phyloP scores from a whole-genome alignment of 2,797 vertebrate genomes.

The Intellagama lesueurii region DNA sequence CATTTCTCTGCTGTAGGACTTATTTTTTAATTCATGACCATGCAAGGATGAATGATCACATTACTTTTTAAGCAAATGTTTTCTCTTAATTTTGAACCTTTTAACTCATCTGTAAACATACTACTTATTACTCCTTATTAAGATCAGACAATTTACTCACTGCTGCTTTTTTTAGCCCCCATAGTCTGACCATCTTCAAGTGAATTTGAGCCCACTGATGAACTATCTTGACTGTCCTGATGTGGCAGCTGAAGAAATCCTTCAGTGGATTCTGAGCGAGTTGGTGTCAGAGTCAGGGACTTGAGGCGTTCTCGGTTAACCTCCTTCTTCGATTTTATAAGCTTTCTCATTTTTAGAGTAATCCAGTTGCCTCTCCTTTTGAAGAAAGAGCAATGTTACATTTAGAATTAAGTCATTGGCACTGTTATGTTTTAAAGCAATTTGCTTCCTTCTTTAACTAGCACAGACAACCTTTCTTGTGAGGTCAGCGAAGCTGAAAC shows the following conservation, averaged over 20 bases:
- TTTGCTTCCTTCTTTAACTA: neutral
- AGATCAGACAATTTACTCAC: constrained; percentile 83
- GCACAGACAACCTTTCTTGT: too few species aligned
- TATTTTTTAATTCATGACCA: neutral
- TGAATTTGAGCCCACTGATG: constrained; percentile 96
- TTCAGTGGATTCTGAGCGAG: constrained; percentile 92
- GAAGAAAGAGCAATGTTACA: constrained; percentile 52
- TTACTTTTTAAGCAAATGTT: neutral
- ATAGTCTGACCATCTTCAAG: constrained; percentile 91
- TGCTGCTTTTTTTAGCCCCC: constrained; percentile 91
- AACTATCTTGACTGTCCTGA: constrained; percentile 95
- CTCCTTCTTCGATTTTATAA: constrained; percentile 94
- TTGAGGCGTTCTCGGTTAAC: constrained; percentile 91
- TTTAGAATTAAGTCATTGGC: constrained; percentile 19
- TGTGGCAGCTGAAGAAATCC: constrained; percentile 89
- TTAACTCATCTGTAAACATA: neutral
- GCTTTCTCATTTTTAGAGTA: constrained; percentile 96
- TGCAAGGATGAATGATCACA: neutral
- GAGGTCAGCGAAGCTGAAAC: neutral
- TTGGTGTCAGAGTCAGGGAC: constrained; percentile 90
- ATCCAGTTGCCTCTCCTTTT: constrained; percentile 97
- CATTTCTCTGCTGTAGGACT: neutral
- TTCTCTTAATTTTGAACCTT: constrained; percentile 8
- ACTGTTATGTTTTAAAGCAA: neutral
- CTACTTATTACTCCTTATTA: neutral